phyloP scores from a whole-genome alignment of 2,797 vertebrate genomes.

The Epinephelus coioides region DNA sequence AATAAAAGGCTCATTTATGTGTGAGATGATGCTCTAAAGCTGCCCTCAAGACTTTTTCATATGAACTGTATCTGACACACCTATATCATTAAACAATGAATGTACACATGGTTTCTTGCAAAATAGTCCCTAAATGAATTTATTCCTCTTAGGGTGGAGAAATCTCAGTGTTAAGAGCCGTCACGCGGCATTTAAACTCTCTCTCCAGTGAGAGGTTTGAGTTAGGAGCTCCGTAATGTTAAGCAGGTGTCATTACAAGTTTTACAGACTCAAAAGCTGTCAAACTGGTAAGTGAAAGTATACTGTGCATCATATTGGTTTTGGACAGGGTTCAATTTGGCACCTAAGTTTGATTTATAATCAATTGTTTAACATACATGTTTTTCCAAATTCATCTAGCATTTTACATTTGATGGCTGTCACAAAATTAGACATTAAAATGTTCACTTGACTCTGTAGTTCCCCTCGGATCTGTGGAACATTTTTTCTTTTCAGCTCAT shows the following conservation, averaged over 20 bases:
- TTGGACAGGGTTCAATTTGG: not conserved
- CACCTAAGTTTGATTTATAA: not conserved
- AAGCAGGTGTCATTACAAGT: conserved; percentile 11
- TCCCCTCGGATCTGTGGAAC: too few species aligned
- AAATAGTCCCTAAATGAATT: conserved; percentile 6
- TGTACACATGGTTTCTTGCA: conserved; percentile 4
- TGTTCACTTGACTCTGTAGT: too few species aligned
- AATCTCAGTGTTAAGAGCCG: not conserved
- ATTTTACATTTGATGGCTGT: too few species aligned
- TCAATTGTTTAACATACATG: not conserved
- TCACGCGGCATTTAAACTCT: conserved; percentile 2
- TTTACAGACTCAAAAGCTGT: conserved; percentile 10
- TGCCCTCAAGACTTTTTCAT: conserved; percentile 26
- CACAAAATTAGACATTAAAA: too few species aligned
- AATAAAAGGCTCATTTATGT: conserved; percentile 40
- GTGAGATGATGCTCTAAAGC: not conserved
- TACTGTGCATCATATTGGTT: not conserved
- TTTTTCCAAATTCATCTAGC: not conserved
- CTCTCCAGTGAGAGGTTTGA: conserved; percentile 7
- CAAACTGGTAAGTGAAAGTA: conserved; percentile 9
- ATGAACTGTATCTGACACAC: conserved; percentile 26
- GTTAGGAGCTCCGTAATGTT: conserved; percentile 3
- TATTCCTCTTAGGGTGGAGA: conserved; percentile 7
- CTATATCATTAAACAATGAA: conserved; percentile 23
- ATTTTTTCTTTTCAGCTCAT: too few species aligned